phyloP scores from a whole-genome alignment of 37 sponge, comb jelly and placozoan genomes.

The Aplysina aerophoba region DNA sequence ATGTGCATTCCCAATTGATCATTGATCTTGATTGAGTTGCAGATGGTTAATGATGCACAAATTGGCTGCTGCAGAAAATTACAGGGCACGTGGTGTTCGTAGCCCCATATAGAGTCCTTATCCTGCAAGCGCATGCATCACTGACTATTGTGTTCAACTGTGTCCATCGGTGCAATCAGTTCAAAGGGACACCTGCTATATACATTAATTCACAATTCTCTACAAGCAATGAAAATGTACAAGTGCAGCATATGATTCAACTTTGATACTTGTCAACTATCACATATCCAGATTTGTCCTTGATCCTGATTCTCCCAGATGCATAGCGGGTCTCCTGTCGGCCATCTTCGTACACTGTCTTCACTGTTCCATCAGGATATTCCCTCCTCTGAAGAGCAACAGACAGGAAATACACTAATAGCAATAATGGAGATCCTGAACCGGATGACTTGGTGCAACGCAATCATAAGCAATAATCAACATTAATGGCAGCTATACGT shows the following conservation, averaged over 20 bases:
- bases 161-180: too few relatives aligned
- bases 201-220: too few relatives aligned
- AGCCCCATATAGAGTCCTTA: too few relatives aligned
- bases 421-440: neutral
- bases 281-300: slow-evolving; percentile 81
- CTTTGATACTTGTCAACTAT: slow-evolving; percentile 56
- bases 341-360: slow-evolving; percentile 94
- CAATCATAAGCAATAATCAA: neutral
- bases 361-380: slow-evolving; percentile 95
- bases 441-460: neutral
- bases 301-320: slow-evolving; percentile 87
- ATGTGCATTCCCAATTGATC: too few relatives aligned
- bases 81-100: too few relatives aligned
- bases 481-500: neutral
- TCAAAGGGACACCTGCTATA: too few relatives aligned
- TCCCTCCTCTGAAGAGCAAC: slow-evolving; percentile 64
- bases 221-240: too few relatives aligned
- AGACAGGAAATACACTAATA: neutral
- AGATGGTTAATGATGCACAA: too few relatives aligned
- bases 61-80: too few relatives aligned
- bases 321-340: slow-evolving; percentile 92
- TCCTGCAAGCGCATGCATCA: too few relatives aligned
- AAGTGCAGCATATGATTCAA: neutral
- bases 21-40: too few relatives aligned
- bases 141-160: too few relatives aligned